These are phyloP conservation scores for Rhinopomastus cyanomelas DNA, from an alignment of 2,113 vertebrate species.

Conservation along the genomic window DNA sequence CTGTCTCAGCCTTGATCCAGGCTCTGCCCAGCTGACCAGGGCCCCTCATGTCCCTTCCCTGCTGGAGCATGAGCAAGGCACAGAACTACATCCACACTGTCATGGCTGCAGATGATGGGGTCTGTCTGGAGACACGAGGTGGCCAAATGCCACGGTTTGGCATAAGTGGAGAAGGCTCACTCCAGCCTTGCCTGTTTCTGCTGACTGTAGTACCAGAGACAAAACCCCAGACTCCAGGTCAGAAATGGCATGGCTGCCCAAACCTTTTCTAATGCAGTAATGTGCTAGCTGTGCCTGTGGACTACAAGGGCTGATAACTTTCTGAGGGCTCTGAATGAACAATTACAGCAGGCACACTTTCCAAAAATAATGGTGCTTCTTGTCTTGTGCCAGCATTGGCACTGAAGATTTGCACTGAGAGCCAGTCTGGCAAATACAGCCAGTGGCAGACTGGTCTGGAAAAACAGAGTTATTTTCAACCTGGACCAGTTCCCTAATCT, in stretches of 20 bases:
- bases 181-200: background rate
- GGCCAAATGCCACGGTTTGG: background rate
- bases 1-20: background rate
- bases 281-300: background rate
- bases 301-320: background rate
- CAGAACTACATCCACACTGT: constrained; percentile 77
- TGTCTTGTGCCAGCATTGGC: constrained; percentile 38
- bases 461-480: constrained; percentile 52
- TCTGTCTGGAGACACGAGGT: constrained; percentile 80
- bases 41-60: constrained; percentile 33
- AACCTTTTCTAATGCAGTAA: background rate
- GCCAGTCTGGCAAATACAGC: constrained; percentile 45
- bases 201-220: background rate
- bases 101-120: constrained; percentile 76
- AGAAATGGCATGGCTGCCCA: background rate
- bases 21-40: background rate
- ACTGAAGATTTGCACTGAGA: background rate
- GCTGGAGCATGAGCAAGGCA: constrained; percentile 61
- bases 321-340: background rate
- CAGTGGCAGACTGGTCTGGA: constrained; percentile 39
- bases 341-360: background rate
- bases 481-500: constrained; percentile 26
- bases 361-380: constrained; percentile 46
- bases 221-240: background rate
- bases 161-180: background rate